Evolutionary conservation across 2,888 invertebrate species (phyloP), one percentile per base, ranked within the genome.

Genomic region (Muschampia staudingeri): DNA sequence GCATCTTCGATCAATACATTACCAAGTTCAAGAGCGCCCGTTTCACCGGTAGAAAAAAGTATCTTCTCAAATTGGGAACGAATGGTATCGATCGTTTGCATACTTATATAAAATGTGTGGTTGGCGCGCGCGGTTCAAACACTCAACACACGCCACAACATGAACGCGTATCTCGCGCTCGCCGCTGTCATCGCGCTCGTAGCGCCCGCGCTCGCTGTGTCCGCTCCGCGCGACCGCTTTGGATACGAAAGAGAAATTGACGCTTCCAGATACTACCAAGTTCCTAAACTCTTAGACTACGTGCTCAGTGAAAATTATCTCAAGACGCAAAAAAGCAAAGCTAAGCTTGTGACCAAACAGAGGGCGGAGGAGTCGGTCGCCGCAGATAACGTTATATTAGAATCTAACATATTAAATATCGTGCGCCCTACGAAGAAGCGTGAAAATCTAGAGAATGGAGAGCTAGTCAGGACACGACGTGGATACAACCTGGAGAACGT

Each of bases 401-500:
- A 96, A 90, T 97, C 97, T 1, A 96, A 97, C 84, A 91, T 94
- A 56, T 92, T 97, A 87, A 94, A 90, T 83, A 94, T 97, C 87
- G 89, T 95, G 86, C 92, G 92, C 80, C 94, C 97, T 42, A 84
- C 91, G 42, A 94, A 93, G 86, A 91, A 91, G 84, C 89, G 89
- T 19, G 88, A 87, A 67, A 90, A 88, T 65, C 89, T 87, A 69
- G 92, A 91, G 81, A 90, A 88, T 79, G 91, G 92, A 34, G 92
- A 92, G 87, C 90, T 96, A 81, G 94, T 95, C 88, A 91, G 96
- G 83, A 92, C 93, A 87, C 91, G 96, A 67, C 94, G 97, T 34
- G 97, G 97, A 40, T 97, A 97, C 91, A 97, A 97, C 90, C 89
- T 97, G 89, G 97, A 97, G 91, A 94, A 97, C 87, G 97, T 97